Evolutionary conservation across 1,140 invertebrate genomes (phyloP).

Genomic region (Wasmannia auropunctata): DNA sequence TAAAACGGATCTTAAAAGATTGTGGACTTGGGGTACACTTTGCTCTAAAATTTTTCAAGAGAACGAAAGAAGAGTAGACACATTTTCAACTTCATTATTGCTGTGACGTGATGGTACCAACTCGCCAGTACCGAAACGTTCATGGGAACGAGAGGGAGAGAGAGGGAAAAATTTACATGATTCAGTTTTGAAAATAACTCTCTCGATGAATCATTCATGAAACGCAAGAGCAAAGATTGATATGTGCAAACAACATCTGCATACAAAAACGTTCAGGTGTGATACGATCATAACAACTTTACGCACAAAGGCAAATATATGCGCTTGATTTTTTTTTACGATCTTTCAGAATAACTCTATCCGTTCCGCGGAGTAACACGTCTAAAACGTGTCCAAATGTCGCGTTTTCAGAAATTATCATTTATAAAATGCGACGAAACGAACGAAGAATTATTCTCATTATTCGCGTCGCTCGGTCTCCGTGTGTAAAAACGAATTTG

Average conservation of each 20-base stretch:
- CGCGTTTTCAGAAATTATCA: neutral
- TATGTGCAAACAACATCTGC: slow-evolving; percentile 22
- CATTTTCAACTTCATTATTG: neutral
- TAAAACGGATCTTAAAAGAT: slow-evolving; percentile 22
- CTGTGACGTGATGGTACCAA: slow-evolving; percentile 28
- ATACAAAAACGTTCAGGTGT: slow-evolving; percentile 33
- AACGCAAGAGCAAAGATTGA: neutral
- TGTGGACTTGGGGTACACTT: slow-evolving; percentile 11
- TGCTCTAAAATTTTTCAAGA: neutral
- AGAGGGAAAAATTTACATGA: neutral
- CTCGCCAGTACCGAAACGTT: neutral
- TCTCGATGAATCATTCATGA: slow-evolving; percentile 31
- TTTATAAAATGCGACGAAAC: neutral
- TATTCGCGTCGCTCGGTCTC: neutral
- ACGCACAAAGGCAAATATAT: neutral
- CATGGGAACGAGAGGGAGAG: neutral
- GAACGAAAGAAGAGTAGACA: neutral
- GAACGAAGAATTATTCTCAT: neutral
- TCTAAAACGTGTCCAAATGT: slow-evolving; percentile 6
- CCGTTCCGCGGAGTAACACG: neutral
- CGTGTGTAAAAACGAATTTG: slow-evolving; percentile 18
- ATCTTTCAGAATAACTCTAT: neutral
- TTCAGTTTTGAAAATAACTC: slow-evolving; percentile 14
- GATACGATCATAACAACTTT: slow-evolving; percentile 6
- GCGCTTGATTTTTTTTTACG: neutral